These are phyloP conservation scores for Paratilapia polleni DNA, from an alignment of 2,113 vertebrate genomes.

Conservation along the genomic window DNA sequence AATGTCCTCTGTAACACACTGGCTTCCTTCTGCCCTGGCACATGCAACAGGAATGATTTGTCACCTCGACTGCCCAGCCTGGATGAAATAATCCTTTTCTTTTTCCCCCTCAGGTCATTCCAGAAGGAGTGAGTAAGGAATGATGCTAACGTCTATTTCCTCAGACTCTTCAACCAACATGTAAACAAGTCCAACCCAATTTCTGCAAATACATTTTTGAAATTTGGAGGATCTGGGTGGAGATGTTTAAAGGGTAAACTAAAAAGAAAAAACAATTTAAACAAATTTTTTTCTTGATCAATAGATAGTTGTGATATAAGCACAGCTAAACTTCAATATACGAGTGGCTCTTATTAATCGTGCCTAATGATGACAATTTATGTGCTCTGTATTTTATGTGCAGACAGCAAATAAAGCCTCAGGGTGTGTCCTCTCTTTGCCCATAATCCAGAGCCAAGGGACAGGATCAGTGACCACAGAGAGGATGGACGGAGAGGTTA, in stretches of 20 bases:
- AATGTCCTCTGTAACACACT: slow-evolving; percentile 12
- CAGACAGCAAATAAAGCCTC: slow-evolving; percentile 51
- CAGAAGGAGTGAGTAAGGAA: slow-evolving; percentile 7
- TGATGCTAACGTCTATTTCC: not conserved
- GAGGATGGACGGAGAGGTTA: slow-evolving; percentile 62
- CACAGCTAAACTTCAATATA: not conserved
- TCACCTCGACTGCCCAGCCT: slow-evolving; percentile 31
- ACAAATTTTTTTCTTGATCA: not conserved
- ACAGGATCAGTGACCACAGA: slow-evolving; percentile 60
- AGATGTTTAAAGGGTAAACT: not conserved
- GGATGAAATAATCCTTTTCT: not conserved
- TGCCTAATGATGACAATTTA: slow-evolving; percentile 4
- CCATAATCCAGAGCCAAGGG: slow-evolving; percentile 65
- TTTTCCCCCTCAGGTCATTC: slow-evolving; percentile 19
- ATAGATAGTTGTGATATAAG: not conserved
- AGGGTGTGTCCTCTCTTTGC: slow-evolving; percentile 55
- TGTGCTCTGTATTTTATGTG: too few species aligned
- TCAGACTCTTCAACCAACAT: not conserved
- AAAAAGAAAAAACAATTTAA: not conserved
- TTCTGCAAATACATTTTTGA: not conserved
- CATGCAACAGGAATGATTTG: slow-evolving; percentile 22
- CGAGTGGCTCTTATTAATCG: not conserved
- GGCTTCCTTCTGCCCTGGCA: slow-evolving; percentile 19
- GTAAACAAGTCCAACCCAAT: not conserved
- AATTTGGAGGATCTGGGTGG: not conserved